phyloP scores from a whole-genome alignment of 2,797 vertebrate species.

The Typhlichthys subterraneus region DNA sequence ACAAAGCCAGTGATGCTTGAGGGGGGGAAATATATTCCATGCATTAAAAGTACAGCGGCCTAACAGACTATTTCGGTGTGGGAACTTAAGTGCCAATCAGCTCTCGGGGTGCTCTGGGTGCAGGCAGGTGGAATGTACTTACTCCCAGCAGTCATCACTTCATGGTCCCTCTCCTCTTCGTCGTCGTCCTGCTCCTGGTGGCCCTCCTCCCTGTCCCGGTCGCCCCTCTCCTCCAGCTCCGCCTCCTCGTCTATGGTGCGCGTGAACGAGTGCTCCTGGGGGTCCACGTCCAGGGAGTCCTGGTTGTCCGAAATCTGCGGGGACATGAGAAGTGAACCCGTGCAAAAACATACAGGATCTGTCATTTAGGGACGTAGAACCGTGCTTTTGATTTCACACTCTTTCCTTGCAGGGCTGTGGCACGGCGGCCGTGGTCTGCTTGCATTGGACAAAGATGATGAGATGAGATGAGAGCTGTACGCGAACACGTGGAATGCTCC shows the following conservation, averaged over 20 bases:
- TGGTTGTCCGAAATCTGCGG: constrained; percentile 90
- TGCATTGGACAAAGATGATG: too few species aligned
- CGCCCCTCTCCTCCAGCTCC: constrained; percentile 92
- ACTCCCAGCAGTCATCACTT: constrained; percentile 98
- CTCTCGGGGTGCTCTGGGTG: not conserved
- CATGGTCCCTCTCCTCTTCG: constrained; percentile 93
- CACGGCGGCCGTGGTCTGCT: too few species aligned
- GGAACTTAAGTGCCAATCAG: not conserved
- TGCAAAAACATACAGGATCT: too few species aligned
- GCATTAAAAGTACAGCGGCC: too few species aligned
- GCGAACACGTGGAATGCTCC: too few species aligned
- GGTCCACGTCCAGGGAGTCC: constrained; percentile 89
- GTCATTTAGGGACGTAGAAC: too few species aligned
- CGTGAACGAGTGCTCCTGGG: constrained; percentile 92
- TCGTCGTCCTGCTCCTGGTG: constrained; percentile 94
- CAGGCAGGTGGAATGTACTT: constrained; percentile 77
- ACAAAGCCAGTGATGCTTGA: too few species aligned
- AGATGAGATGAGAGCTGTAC: too few species aligned
- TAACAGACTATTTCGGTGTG: too few species aligned
- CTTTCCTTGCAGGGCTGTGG: too few species aligned
- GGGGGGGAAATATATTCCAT: too few species aligned
- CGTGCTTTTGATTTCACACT: too few species aligned
- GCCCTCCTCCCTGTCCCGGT: constrained; percentile 90
- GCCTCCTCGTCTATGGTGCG: constrained; percentile 98
- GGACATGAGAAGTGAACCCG: not conserved